These are phyloP conservation scores for Microcebus griseorufus DNA, from an alignment of 2,113 vertebrate species.

Conservation along the genomic window DNA sequence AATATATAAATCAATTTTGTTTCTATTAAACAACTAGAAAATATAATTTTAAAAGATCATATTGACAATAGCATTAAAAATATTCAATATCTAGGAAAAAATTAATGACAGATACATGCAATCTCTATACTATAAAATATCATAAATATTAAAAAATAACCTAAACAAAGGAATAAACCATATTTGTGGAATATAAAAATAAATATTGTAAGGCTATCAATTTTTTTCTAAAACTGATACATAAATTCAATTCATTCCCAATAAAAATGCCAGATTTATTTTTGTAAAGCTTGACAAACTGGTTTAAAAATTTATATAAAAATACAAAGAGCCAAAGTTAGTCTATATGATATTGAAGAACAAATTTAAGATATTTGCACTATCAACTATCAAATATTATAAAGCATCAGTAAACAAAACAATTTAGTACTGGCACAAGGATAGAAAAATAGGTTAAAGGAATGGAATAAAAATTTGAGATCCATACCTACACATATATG, in stretches of 20 bases:
- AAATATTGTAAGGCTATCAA: not conserved
- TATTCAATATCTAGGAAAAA: not conserved
- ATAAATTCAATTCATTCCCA: not conserved
- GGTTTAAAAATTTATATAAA: not conserved
- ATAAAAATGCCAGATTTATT: not conserved
- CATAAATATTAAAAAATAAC: not conserved
- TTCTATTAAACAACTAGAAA: not conserved
- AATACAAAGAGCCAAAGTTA: not conserved
- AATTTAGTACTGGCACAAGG: not conserved
- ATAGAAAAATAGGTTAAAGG: not conserved
- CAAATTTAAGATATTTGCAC: not conserved
- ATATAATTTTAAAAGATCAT: not conserved
- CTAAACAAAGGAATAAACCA: not conserved
- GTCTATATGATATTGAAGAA: not conserved
- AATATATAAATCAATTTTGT: not conserved
- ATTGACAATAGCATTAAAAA: not conserved
- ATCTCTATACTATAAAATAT: not conserved
- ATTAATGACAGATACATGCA: not conserved
- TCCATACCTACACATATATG: not conserved
- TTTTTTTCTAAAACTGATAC: not conserved
- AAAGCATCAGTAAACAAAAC: not conserved
- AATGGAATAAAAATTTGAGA: not conserved
- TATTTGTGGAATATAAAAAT: not conserved
- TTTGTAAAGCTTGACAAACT: not conserved
- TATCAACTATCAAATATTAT: not conserved